A percentile compares a stretch with the other conserved stretches of the same genome.
These are phyloP conservation scores for Agonopterix alstromeriana DNA, from an alignment of 2,888 invertebrate genomes.

Conservation along the genomic window DNA sequence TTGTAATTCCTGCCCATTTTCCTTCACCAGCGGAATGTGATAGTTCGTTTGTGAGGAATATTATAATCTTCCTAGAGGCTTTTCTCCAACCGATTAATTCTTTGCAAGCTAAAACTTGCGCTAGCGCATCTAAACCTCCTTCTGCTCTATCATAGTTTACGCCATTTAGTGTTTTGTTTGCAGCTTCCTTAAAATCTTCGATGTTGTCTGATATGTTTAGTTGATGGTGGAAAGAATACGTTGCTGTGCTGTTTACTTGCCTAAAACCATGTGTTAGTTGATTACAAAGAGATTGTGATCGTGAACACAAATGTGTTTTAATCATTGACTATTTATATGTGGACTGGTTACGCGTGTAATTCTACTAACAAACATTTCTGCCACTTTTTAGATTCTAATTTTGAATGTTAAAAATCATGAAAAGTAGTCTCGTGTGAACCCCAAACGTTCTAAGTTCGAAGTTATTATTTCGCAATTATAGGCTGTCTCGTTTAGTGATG, in stretches of 20 bases:
- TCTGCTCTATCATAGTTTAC: conserved; percentile 83
- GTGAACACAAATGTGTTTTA: too few relatives aligned
- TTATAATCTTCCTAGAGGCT: conserved; percentile 83
- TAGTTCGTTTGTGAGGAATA: conserved; percentile 86
- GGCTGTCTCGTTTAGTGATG: too few relatives aligned
- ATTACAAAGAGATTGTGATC: too few relatives aligned
- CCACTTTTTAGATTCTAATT: too few relatives aligned
- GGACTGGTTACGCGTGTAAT: too few relatives aligned
- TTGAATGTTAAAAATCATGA: too few relatives aligned
- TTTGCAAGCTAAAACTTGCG: conserved; percentile 82
- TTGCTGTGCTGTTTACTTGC: conserved; percentile 2
- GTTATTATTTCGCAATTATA: too few relatives aligned
- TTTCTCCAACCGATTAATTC: conserved; percentile 86
- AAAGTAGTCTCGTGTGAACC: too few relatives aligned
- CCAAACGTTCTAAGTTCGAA: too few relatives aligned
- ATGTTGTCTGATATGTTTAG: conserved; percentile 79
- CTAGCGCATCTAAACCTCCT: conserved; percentile 91
- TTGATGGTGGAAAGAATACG: conserved; percentile 86
- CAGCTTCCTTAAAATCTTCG: conserved; percentile 44
- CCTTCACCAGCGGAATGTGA: conserved; percentile 90
- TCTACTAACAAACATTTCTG: too few relatives aligned
- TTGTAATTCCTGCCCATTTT: conserved; percentile 80
- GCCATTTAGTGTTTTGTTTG: conserved; percentile 59
- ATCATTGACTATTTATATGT: too few relatives aligned
- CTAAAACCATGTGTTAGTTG: too few relatives aligned